Conservation (phyloP, 2,797 vertebrate genomes). For the Lerista edwardsae region DNA sequence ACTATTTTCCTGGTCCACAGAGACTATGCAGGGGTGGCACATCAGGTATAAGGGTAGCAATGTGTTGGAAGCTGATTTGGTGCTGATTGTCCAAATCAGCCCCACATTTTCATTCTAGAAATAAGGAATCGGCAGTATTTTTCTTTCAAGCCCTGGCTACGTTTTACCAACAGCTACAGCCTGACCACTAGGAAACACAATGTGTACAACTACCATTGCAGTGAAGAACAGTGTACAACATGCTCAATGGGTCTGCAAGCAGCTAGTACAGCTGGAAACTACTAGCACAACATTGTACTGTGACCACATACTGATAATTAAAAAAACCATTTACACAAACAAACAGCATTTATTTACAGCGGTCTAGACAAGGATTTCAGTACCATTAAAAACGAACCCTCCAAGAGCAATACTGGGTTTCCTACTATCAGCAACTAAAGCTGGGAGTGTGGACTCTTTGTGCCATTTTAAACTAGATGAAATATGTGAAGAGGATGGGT, state of each 20-base stretch:
- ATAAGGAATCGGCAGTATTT: not conserved
- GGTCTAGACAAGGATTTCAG: conserved; percentile 63
- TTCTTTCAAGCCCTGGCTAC: not conserved
- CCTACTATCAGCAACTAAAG: not conserved
- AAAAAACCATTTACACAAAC: not conserved
- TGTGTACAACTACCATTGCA: not conserved
- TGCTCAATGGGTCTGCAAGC: conserved; percentile 51
- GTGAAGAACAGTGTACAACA: conserved; percentile 47
- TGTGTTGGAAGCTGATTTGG: too few species aligned
- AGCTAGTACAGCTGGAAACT: conserved; percentile 57
- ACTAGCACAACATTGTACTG: conserved; percentile 56
- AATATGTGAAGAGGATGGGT: conserved; percentile 10
- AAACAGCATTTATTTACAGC: conserved; percentile 49
- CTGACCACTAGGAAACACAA: conserved; percentile 37
- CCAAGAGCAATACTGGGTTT: conserved; percentile 44
- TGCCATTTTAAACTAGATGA: conserved; percentile 3
- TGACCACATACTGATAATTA: conserved; percentile 49
- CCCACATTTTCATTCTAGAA: not conserved
- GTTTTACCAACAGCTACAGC: conserved; percentile 8
- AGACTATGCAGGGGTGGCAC: too few species aligned
- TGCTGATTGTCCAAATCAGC: too few species aligned
- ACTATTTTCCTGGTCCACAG: too few species aligned
- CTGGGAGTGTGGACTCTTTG: conserved; percentile 1
- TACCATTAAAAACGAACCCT: conserved; percentile 53
- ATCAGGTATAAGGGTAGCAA: too few species aligned